phyloP scores from a whole-genome alignment of 1,140 invertebrate species.

The Papilio dardanus region DNA sequence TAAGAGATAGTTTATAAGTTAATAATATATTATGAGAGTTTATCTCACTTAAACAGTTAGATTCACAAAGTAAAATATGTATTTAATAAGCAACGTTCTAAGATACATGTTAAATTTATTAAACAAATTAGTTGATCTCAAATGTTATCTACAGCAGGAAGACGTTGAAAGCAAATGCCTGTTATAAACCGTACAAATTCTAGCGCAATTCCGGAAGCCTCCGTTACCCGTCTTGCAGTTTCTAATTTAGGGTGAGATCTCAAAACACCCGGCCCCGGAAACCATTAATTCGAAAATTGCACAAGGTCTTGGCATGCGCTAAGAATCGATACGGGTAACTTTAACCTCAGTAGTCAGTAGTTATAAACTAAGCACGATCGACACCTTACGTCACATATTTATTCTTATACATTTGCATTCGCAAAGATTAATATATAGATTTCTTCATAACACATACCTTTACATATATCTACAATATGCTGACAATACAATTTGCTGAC shows the following conservation, averaged over 20 bases:
- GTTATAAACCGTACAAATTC: not conserved
- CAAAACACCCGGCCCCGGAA: conserved; percentile 14
- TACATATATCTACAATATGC: no score
- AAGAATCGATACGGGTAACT: conserved; percentile 19
- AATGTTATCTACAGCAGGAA: not conserved
- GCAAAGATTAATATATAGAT: no score
- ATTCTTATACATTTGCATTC: no score
- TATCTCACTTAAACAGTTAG: not conserved
- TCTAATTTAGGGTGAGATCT: not conserved
- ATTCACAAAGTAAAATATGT: no score
- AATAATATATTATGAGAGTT: not conserved
- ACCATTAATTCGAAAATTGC: conserved; percentile 22
- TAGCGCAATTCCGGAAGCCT: not conserved
- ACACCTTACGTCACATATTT: not conserved
- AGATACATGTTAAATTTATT: no score
- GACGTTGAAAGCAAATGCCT: not conserved
- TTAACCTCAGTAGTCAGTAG: conserved; percentile 16
- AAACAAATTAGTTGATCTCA: not conserved
- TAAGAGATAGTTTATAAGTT: not conserved
- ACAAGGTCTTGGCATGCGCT: conserved; percentile 11
- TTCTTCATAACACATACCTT: no score
- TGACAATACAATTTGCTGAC: no score
- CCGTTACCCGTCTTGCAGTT: not conserved
- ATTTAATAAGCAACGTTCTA: no score
- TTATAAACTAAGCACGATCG: not conserved